These are phyloP conservation scores for Cyrtorhinus lividipennis DNA, from an alignment of 1,140 invertebrate genomes.

Conservation along the genomic window DNA sequence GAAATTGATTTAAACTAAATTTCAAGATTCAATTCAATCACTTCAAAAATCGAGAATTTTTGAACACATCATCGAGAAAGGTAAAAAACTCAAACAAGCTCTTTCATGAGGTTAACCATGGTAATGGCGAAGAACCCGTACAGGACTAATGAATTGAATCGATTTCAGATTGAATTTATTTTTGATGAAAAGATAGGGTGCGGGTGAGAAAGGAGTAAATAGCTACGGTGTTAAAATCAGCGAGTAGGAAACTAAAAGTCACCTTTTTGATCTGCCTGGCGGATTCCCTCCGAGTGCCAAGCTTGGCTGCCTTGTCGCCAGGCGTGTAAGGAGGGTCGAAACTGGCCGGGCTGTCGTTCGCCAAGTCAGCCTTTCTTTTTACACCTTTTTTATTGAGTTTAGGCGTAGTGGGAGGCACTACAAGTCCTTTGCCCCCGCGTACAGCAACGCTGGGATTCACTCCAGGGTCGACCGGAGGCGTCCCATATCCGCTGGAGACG, in stretches of 20 bases:
- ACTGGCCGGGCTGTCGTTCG: slow-evolving; percentile 22
- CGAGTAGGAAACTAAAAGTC: no score
- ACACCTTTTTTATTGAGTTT: slow-evolving; percentile 71
- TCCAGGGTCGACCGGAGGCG: slow-evolving; percentile 15
- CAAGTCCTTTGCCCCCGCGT: slow-evolving; percentile 21
- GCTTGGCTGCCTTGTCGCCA: slow-evolving; percentile 64
- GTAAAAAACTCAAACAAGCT: no score
- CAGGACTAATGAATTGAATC: no score
- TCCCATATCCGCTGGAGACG: slow-evolving; percentile 11
- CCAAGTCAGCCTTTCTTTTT: slow-evolving; percentile 90
- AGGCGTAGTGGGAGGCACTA: slow-evolving; percentile 21
- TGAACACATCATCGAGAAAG: no score
- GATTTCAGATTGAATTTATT: neutral
- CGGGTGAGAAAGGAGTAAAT: neutral
- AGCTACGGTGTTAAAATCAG: no score
- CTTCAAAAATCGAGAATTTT: no score
- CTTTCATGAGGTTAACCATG: no score
- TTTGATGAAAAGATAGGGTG: neutral
- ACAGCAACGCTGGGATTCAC: slow-evolving; percentile 14
- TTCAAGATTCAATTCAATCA: no score
- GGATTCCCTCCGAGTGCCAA: slow-evolving; percentile 82
- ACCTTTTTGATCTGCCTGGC: slow-evolving; percentile 91
- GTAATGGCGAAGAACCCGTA: no score
- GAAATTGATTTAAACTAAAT: no score
- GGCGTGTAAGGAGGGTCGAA: slow-evolving; percentile 45